These are phyloP conservation scores for Lottia scabra DNA, from an alignment of 2,888 invertebrate species.

Conservation along the genomic window DNA sequence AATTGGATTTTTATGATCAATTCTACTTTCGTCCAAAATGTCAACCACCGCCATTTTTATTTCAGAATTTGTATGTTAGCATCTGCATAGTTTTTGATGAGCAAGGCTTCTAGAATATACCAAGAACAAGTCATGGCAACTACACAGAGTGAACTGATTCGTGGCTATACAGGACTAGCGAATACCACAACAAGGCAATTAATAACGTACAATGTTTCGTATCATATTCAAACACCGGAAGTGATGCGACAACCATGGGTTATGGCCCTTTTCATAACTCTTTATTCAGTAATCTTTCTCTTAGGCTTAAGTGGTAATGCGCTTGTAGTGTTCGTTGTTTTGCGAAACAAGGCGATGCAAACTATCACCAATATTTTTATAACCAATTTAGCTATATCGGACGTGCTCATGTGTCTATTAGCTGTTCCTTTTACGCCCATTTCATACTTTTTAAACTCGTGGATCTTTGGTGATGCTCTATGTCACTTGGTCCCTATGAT, in stretches of 20 bases:
- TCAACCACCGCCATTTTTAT: no score
- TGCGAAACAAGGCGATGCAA: conserved; percentile 94
- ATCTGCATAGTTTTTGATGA: no score
- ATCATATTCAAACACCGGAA: background rate
- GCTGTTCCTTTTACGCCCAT: conserved; percentile 97
- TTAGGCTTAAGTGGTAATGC: conserved; percentile 75
- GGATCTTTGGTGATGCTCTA: conserved; percentile 91
- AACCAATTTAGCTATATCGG: conserved; percentile 94
- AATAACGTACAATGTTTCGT: no score
- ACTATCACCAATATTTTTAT: conserved; percentile 98
- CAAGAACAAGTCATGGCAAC: no score
- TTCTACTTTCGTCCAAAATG: no score
- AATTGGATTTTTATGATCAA: no score
- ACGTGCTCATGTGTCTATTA: conserved; percentile 90
- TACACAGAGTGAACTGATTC: no score
- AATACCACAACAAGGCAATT: no score
- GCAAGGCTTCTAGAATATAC: no score
- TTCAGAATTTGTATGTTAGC: no score
- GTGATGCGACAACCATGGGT: conserved; percentile 51
- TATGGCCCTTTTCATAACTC: conserved; percentile 56
- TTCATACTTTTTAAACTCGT: conserved; percentile 89
- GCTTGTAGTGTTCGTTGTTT: conserved; percentile 93
- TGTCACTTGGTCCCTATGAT: conserved; percentile 92
- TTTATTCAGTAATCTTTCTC: conserved; percentile 86
- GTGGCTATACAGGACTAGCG: no score